Conservation (phyloP, 2,888 invertebrate species). For the Thalpophila matura region DNA sequence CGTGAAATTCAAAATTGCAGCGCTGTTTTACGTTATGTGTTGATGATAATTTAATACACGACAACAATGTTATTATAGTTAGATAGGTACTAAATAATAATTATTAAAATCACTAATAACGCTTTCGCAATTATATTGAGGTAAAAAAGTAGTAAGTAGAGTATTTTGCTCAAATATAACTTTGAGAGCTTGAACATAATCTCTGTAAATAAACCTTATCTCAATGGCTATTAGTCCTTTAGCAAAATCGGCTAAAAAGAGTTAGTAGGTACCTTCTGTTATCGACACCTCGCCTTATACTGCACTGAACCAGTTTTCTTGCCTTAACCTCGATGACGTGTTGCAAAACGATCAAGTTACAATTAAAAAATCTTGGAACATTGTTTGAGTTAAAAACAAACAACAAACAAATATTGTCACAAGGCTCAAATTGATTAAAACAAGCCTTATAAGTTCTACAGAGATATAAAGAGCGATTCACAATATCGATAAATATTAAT, state of each 20-base stretch:
- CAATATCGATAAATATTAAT: not conserved
- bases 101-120: too few species aligned
- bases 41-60: too few species aligned
- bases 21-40: too few species aligned
- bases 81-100: too few species aligned
- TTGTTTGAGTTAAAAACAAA: conserved; percentile 26
- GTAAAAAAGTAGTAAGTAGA: too few species aligned
- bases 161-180: too few species aligned
- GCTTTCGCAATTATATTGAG: too few species aligned
- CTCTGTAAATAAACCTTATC: conserved; percentile 38
- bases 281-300: conserved; percentile 42
- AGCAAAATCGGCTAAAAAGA: conserved; percentile 36
- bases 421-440: too few species aligned
- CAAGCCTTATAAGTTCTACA: not conserved
- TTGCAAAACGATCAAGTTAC: conserved; percentile 47
- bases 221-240: conserved; percentile 14
- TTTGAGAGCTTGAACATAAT: not conserved
- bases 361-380: conserved; percentile 36
- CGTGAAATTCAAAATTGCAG: too few species aligned
- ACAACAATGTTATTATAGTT: too few species aligned
- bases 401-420: too few species aligned
- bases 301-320: conserved; percentile 53
- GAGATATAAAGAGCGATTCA: not conserved
- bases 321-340: conserved; percentile 58
- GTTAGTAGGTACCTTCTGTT: conserved; percentile 33